Evolutionary conservation across 1,140 invertebrate genomes (phyloP), one percentile per base, ranked within the genome.

Genomic region (Papilio xuthus): DNA sequence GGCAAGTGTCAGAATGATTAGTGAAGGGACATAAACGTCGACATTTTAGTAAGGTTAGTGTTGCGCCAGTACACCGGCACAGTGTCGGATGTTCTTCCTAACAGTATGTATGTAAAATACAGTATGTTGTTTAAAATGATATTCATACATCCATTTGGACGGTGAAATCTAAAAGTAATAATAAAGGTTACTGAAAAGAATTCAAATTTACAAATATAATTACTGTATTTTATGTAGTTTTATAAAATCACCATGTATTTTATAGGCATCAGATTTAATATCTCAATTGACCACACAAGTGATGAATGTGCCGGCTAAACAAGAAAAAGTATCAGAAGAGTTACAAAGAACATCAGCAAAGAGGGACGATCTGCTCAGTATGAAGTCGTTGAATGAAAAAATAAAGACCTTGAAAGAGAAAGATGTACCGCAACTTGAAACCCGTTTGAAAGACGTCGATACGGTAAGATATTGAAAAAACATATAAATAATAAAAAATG

Each of bases 201-300:
- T 37, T 37, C 32, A 37, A 37, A 1, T 37, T 37, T 37, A 37
- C 32, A 37, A 37, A 37, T 37, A 0, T 37, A 37, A 7, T 37
- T 37, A 37, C 32, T 37, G 32, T 37, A n/a, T n/a, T n/a, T 1
- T 37, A 37, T 37, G 32, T 6, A 37, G 73, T 67, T 67, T 67
- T 28, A 32, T 32, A 32, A 10, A 26, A 1, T 67, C 32, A 28
- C 15, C 15, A 8, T 47, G 10, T 47, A 47, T 15, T 50, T 63
- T 28, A 13, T 72, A 94, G 92, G 89, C 93, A 8, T 85, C 88
- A 69, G 92, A 94, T 83, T 79, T 94, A 47, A 85, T 93, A 78
- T 84, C 85, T 0, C 92, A 94, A 79, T 82, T 95, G 15, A 94
- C 93, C 44, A 92, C 89, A 37, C 94, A 94, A 91, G 93, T 95